Evolutionary conservation across 2,888 invertebrate genomes (phyloP), one percentile per base, ranked within the genome.

Genomic region (Epicampocera succincta): DNA sequence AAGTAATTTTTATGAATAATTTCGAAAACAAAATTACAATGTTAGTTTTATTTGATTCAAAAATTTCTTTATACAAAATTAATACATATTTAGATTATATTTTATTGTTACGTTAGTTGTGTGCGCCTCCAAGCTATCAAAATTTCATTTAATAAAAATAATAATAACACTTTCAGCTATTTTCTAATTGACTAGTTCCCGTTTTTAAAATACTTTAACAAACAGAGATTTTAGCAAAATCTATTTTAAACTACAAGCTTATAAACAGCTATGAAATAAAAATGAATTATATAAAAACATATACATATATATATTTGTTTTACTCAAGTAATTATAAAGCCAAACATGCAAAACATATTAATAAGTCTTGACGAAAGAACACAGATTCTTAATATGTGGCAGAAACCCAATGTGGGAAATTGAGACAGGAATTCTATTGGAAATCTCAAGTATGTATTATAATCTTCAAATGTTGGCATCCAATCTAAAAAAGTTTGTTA

Each of bases 71-170:
- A 50, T 21, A 40, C 9, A 65, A 50, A 50, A 50, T 40, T 33
- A 21, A 42, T 48, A n/a, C n/a, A n/a, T n/a, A 69, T 46, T n/a
- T 60, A 15, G 38, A 33, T 46, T 65, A 71, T 38, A 40, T 72
- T 66, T 61, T 63, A 60, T 19, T 9, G 42, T 58, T 69, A 8
- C 50, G 42, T 9, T 69, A 71, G 61, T 52, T 73, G 17, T 61
- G 19, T 42, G 60, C 42, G 19, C n/a, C n/a, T 56, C 17, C 48
- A 17, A 48, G 19, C 29, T 46, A 72, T 61, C 54, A 61, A 76
- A 29, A 66, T 52, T 58, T 72, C 71, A 66, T 63, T 61, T 13
- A 80, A 80, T 80, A 75, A 80, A 80, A 66, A 29, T 60, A 60
- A 50, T n/a, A 19, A n/a, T 29, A 3, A 17, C 3, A 12, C n/a